Evolutionary conservation across 2,797 vertebrate species (phyloP).

Genomic region (Tragelaphus eurycerus): DNA sequence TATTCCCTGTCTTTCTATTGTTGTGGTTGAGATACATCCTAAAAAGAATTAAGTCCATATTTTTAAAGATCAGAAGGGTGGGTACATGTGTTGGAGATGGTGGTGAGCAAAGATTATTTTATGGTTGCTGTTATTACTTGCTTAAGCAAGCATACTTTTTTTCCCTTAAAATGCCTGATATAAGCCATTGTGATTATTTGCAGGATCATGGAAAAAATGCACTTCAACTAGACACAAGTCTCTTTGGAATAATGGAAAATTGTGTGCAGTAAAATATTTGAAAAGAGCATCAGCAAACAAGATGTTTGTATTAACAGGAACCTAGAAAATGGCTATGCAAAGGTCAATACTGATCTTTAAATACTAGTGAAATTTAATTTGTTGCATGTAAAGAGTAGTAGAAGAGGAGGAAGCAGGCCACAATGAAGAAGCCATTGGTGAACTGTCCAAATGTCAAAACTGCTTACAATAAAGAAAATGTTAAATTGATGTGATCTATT

Average conservation of each 20-base stretch:
- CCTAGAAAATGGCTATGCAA: slow-evolving; percentile 77
- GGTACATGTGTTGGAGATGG: slow-evolving; percentile 54
- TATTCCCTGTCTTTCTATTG: slow-evolving; percentile 74
- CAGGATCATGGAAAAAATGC: slow-evolving; percentile 68
- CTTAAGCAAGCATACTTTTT: slow-evolving; percentile 71
- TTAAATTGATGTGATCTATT: slow-evolving; percentile 68
- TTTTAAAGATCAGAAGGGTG: slow-evolving; percentile 80
- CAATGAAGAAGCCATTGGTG: slow-evolving; percentile 64
- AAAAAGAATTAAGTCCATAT: slow-evolving; percentile 76
- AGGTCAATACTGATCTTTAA: slow-evolving; percentile 81
- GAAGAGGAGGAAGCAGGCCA: slow-evolving; percentile 57
- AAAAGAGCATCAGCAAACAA: slow-evolving; percentile 78
- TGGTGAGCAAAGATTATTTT: slow-evolving; percentile 33
- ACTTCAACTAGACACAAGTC: slow-evolving; percentile 70
- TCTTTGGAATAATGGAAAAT: slow-evolving; percentile 79
- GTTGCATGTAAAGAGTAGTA: slow-evolving; percentile 71
- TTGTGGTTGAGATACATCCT: slow-evolving; percentile 65
- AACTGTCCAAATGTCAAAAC: slow-evolving; percentile 73
- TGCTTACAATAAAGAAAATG: slow-evolving; percentile 53
- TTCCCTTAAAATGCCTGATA: slow-evolving; percentile 62
- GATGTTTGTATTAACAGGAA: slow-evolving; percentile 76
- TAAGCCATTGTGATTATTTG: slow-evolving; percentile 69
- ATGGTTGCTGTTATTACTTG: slow-evolving; percentile 60
- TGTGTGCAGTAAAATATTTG: slow-evolving; percentile 69
- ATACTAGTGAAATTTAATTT: slow-evolving; percentile 81